Percentiles rank a stretch among this genome's conserved stretches.
Conservation (phyloP, 2,888 invertebrate species). For the Epirrhoe alternata region DNA sequence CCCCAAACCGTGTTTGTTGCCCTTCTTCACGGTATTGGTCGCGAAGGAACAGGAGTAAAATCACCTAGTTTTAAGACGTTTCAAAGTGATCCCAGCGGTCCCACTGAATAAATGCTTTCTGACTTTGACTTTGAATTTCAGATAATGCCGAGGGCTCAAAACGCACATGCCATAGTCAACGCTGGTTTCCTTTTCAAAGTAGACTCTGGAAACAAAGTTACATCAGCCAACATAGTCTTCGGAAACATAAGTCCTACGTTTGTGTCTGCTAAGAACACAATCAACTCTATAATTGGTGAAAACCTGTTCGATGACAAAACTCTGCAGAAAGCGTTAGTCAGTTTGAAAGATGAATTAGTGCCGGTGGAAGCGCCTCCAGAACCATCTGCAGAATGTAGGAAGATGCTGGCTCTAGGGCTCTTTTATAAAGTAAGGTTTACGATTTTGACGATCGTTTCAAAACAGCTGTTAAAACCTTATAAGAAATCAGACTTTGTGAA, state of each 20-base stretch:
- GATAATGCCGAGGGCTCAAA: slow-evolving; percentile 91
- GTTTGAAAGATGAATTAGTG: slow-evolving; percentile 85
- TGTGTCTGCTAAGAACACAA: slow-evolving; percentile 85
- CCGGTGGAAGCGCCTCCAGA: slow-evolving; percentile 88
- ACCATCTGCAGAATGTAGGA: slow-evolving; percentile 88
- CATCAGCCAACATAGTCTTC: slow-evolving; percentile 85
- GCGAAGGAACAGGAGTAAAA: too few species aligned
- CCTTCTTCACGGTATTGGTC: too few species aligned
- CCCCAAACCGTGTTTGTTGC: too few species aligned
- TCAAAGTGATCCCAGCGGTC: too few species aligned
- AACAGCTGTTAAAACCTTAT: neutral
- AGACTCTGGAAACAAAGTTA: slow-evolving; percentile 65
- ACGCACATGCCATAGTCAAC: slow-evolving; percentile 91
- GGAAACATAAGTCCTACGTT: slow-evolving; percentile 86
- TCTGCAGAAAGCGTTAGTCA: slow-evolving; percentile 78
- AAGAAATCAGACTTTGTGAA: neutral
- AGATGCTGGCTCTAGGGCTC: slow-evolving; percentile 89
- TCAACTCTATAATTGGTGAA: slow-evolving; percentile 74
- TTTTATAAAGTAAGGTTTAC: slow-evolving; percentile 90
- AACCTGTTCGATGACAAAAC: slow-evolving; percentile 71
- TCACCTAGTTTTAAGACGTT: too few species aligned
- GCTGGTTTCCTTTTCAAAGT: slow-evolving; percentile 89
- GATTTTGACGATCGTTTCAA: neutral
- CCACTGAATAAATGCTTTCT: too few species aligned
- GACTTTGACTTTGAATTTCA: too few species aligned